Evolutionary conservation across 2,888 invertebrate species (phyloP).

Genomic region (Hipparchia sbordonii): DNA sequence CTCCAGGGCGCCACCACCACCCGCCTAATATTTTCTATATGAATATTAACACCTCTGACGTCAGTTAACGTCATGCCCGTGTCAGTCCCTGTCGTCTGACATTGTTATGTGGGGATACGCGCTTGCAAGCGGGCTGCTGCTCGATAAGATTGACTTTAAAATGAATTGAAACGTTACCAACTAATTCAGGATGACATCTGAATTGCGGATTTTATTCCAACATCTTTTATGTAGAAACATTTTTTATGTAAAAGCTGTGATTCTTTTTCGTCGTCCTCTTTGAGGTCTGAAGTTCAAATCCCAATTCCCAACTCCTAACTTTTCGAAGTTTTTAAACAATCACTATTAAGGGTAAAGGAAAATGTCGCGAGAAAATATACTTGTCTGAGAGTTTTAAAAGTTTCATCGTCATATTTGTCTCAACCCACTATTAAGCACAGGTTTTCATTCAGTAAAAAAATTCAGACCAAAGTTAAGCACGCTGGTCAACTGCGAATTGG

Average conservation of each 20-base stretch:
- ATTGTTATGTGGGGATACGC: slow-evolving; percentile 35
- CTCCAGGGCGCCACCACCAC: slow-evolving; percentile 40
- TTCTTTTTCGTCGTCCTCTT: no score
- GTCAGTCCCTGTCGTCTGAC: slow-evolving; percentile 39
- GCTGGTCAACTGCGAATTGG: no score
- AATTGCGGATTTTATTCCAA: neutral
- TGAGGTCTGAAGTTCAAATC: no score
- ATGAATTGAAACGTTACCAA: slow-evolving; percentile 2
- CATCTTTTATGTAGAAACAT: neutral
- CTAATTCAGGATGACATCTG: neutral
- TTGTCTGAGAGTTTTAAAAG: no score
- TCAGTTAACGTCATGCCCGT: slow-evolving; percentile 47
- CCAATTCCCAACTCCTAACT: neutral
- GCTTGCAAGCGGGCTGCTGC: neutral
- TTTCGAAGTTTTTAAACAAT: neutral
- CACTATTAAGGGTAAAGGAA: no score
- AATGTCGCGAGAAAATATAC: no score
- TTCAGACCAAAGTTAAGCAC: no score
- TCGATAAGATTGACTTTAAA: slow-evolving; percentile 7
- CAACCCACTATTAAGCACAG: no score
- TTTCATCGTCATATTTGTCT: no score
- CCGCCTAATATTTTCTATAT: slow-evolving; percentile 71
- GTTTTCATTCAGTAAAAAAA: no score
- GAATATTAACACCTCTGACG: slow-evolving; percentile 59
- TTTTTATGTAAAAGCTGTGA: no score